Conservation (phyloP, 2,797 vertebrate species). For the Chaunax sp. region DNA sequence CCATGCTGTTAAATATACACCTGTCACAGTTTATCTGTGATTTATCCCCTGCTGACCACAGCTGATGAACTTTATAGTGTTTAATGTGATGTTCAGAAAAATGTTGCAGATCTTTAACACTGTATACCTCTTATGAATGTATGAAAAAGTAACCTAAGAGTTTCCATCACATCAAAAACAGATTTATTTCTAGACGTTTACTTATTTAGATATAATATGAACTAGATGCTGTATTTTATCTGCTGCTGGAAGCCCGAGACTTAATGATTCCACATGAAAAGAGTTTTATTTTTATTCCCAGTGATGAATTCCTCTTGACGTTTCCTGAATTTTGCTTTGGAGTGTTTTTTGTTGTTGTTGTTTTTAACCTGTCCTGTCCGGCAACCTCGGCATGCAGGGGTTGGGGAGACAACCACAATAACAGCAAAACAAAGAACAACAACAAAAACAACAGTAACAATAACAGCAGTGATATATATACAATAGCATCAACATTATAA, state of each 20-base stretch:
- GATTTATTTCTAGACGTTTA: constrained; percentile 22
- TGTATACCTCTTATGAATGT: neutral
- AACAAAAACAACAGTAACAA: too few relatives aligned
- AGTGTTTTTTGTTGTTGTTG: constrained; percentile 37
- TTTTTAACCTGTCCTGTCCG: too few relatives aligned
- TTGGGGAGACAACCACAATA: too few relatives aligned
- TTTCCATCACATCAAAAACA: constrained; percentile 38
- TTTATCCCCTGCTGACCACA: constrained; percentile 35
- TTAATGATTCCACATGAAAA: constrained; percentile 64
- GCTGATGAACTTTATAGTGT: constrained; percentile 8
- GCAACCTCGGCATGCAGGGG: too few relatives aligned
- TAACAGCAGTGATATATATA: too few relatives aligned
- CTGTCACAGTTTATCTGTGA: constrained; percentile 43
- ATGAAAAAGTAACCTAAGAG: constrained; percentile 6
- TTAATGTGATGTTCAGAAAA: constrained; percentile 1
- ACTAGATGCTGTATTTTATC: constrained; percentile 41
- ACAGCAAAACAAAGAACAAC: too few relatives aligned
- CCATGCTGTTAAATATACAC: constrained; percentile 48
- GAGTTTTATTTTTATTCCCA: constrained; percentile 62
- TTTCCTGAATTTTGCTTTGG: constrained; percentile 44
- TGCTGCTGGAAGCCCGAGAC: constrained; percentile 41
- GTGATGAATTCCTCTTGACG: constrained; percentile 64
- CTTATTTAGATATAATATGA: constrained; percentile 43
- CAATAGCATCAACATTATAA: too few relatives aligned
- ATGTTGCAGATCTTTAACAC: neutral